These are phyloP conservation scores for Spilarctia lutea DNA, from an alignment of 2,888 invertebrate genomes.

Conservation along the genomic window DNA sequence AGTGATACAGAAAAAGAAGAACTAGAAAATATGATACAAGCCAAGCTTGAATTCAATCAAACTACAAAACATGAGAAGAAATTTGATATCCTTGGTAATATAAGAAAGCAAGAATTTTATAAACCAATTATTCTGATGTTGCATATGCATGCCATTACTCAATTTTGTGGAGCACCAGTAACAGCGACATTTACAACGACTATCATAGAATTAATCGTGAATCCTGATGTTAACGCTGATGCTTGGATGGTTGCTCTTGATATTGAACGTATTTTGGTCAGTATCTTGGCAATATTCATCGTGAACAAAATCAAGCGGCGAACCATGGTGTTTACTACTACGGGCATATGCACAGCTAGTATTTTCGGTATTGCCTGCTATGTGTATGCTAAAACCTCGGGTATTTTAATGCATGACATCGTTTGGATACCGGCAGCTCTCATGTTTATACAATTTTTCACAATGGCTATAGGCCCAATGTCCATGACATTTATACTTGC, in stretches of 20 bases:
- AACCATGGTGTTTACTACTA: constrained; percentile 86
- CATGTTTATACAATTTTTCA: constrained; percentile 83
- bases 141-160: constrained; percentile 87
- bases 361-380: constrained; percentile 83
- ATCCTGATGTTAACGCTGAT: constrained; percentile 86
- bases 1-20: constrained; percentile 77
- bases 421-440: constrained; percentile 80
- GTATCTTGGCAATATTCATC: constrained; percentile 86
- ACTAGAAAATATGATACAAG: constrained; percentile 68
- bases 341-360: constrained; percentile 83
- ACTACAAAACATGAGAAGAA: constrained; percentile 41
- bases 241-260: constrained; percentile 89
- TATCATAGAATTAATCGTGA: constrained; percentile 85
- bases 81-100: constrained; percentile 45
- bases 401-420: constrained; percentile 59
- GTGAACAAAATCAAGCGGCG: constrained; percentile 87
- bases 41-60: constrained; percentile 58
- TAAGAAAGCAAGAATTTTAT: constrained; percentile 79
- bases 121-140: constrained; percentile 86
- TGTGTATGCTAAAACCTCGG: constrained; percentile 63
- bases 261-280: constrained; percentile 85
- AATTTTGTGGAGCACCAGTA: constrained; percentile 89
- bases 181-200: constrained; percentile 89
- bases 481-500: constrained; percentile 90
- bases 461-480: constrained; percentile 85